Percentiles rank a stretch among this genome's conserved stretches.
Conservation (phyloP, 2,797 vertebrate species). For the Falco biarmicus region DNA sequence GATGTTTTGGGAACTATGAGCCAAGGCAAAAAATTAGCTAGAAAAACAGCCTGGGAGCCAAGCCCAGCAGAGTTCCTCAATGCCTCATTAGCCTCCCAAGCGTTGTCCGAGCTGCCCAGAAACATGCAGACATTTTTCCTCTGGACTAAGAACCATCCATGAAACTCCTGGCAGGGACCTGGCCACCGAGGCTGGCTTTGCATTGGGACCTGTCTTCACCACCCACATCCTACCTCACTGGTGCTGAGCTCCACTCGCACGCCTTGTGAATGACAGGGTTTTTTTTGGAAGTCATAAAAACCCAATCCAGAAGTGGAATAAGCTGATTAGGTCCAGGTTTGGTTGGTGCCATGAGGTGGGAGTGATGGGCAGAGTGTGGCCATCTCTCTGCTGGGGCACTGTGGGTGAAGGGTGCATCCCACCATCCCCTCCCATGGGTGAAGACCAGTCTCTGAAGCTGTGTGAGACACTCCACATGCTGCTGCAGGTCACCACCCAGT, state of each 20-base stretch:
- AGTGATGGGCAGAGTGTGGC: rapidly evolving
- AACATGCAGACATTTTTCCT: background rate
- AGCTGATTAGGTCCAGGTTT: background rate
- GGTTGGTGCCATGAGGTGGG: background rate
- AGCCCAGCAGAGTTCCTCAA: background rate
- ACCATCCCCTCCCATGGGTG: background rate
- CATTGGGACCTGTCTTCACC: background rate
- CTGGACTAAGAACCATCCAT: background rate
- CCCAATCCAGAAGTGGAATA: background rate
- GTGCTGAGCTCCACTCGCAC: background rate
- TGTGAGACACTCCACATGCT: background rate
- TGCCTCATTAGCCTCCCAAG: background rate
- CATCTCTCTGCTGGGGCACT: background rate
- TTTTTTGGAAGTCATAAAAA: background rate
- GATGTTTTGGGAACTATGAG: background rate
- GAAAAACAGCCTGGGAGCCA: background rate
- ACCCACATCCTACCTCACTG: background rate
- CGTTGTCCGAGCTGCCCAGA: background rate
- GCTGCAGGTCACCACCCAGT: background rate
- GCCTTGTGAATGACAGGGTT: rapidly evolving
- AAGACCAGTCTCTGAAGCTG: background rate
- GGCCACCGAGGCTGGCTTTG: background rate
- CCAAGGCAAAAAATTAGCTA: conserved; percentile 13
- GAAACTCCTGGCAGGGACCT: background rate
- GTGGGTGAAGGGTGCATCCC: rapidly evolving